phyloP scores from a whole-genome alignment of 2,113 vertebrate genomes.

The Panthera leo region DNA sequence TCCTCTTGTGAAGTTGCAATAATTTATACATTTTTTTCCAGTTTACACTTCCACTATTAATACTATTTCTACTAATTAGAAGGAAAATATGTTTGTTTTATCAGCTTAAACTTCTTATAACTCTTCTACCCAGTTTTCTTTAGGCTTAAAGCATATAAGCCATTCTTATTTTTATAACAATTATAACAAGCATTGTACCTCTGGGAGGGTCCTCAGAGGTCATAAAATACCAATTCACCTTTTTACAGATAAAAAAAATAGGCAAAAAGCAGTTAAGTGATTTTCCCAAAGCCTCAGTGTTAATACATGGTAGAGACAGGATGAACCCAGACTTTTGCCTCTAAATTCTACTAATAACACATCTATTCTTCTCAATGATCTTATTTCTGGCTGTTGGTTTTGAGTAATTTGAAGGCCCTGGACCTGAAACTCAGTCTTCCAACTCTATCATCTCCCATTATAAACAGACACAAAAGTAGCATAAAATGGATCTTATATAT shows the following conservation, averaged over 20 bases:
- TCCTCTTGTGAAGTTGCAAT: slow-evolving; percentile 1
- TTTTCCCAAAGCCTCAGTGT: slow-evolving; percentile 3
- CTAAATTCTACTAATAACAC: slow-evolving; percentile 29
- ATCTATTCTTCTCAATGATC: background rate
- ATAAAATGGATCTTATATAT: background rate
- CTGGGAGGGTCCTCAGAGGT: background rate
- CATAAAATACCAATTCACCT: background rate
- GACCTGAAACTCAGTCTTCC: background rate
- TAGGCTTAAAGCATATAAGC: background rate
- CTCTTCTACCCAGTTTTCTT: background rate
- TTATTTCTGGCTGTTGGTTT: slow-evolving; percentile 6
- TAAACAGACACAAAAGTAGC: background rate
- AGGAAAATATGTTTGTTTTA: background rate
- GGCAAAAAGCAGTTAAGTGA: background rate
- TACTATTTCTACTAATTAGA: slow-evolving; percentile 2
- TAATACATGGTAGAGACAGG: background rate
- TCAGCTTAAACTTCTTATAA: background rate
- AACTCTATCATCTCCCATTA: background rate
- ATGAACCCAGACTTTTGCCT: background rate
- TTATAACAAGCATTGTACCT: background rate
- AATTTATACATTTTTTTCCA: slow-evolving; percentile 3
- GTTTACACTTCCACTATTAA: background rate
- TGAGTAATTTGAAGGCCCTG: slow-evolving; percentile 7
- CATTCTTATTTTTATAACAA: background rate
- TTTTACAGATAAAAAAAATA: slow-evolving; percentile 25